Conservation (phyloP, 1,140 invertebrate species). For the Euwallacea similis region DNA sequence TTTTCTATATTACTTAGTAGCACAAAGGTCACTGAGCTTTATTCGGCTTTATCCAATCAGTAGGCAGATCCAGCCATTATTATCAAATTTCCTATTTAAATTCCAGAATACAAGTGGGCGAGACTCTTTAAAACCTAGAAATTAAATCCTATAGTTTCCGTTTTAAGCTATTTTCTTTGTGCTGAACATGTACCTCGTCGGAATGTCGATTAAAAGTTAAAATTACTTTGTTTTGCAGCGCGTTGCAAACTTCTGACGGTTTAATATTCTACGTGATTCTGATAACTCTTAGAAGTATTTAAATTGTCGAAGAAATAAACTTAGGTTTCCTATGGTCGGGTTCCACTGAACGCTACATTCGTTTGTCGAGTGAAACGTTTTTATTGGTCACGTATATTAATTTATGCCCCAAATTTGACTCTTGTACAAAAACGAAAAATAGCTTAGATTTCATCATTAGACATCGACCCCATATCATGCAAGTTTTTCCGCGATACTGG, state of each 20-base stretch:
- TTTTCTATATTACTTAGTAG: not conserved
- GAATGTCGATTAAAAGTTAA: slow-evolving; percentile 33
- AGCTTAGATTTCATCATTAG: no score
- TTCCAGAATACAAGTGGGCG: slow-evolving; percentile 4
- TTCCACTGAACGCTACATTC: no score
- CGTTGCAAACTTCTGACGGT: slow-evolving; percentile 12
- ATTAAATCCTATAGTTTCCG: slow-evolving; percentile 21
- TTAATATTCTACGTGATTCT: slow-evolving; percentile 29
- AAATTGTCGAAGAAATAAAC: slow-evolving; percentile 17
- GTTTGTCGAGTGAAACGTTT: no score
- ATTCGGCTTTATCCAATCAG: not conserved
- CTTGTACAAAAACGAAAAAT: no score
- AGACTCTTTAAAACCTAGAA: slow-evolving; percentile 10
- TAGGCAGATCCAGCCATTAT: not conserved
- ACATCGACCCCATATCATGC: no score
- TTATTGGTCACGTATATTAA: no score
- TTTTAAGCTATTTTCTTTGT: slow-evolving; percentile 27
- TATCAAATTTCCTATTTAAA: slow-evolving; percentile 10
- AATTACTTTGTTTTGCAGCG: slow-evolving; percentile 30
- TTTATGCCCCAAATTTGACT: no score
- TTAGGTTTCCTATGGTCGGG: not conserved
- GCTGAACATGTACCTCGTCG: slow-evolving; percentile 13
- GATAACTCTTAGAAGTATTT: slow-evolving; percentile 23
- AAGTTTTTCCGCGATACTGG: no score
- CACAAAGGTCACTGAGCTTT: not conserved